Evolutionary conservation across 2,113 vertebrate genomes (phyloP).

Genomic region (Halichoeres trimaculatus): DNA sequence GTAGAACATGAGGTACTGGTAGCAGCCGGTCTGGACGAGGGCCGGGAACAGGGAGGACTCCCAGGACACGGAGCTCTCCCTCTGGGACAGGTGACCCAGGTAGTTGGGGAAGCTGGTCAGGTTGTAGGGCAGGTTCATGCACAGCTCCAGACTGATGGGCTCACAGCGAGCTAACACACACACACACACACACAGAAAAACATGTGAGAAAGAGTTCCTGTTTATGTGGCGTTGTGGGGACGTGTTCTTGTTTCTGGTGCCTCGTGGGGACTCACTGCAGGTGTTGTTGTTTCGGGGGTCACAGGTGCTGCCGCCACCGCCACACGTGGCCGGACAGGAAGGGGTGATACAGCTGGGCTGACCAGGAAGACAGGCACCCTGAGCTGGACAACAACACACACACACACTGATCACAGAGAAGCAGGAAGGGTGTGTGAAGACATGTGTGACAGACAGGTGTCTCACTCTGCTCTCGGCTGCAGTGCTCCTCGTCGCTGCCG

Average conservation of each 20-base stretch:
- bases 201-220: background rate
- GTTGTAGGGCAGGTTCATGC: slow-evolving; percentile 97
- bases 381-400: slow-evolving; percentile 77
- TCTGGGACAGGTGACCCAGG: slow-evolving; percentile 93
- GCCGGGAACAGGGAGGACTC: slow-evolving; percentile 95
- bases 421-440: background rate
- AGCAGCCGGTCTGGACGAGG: slow-evolving; percentile 96
- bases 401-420: slow-evolving; percentile 19
- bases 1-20: slow-evolving; percentile 98
- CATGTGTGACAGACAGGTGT: background rate
- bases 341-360: slow-evolving; percentile 83
- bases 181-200: slow-evolving; percentile 41
- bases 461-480: slow-evolving; percentile 73
- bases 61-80: slow-evolving; percentile 95
- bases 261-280: slow-evolving; percentile 88
- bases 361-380: slow-evolving; percentile 83
- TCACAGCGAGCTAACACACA: slow-evolving; percentile 85
- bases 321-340: slow-evolving; percentile 82
- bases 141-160: slow-evolving; percentile 92
- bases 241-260: background rate
- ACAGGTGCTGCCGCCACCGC: slow-evolving; percentile 71
- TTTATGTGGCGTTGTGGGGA: background rate
- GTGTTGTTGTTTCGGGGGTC: slow-evolving; percentile 79
- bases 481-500: slow-evolving; percentile 93
- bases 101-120: slow-evolving; percentile 91